Conservation (phyloP, 2,888 invertebrate species). For the Phengaris alcon region DNA sequence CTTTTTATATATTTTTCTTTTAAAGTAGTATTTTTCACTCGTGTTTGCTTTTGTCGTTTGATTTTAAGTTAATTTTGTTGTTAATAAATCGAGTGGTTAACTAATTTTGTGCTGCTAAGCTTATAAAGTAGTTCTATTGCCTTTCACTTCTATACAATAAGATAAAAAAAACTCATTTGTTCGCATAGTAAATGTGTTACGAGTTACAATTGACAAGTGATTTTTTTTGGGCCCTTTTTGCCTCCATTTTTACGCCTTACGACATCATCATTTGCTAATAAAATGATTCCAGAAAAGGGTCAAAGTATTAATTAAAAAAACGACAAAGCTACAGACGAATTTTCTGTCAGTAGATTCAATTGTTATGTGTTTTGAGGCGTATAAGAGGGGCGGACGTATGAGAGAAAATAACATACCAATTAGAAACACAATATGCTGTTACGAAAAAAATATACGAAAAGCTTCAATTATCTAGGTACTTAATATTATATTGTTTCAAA, state of each 20-base stretch:
- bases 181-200: not conserved
- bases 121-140: not conserved
- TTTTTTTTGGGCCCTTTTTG: not conserved
- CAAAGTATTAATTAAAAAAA: not conserved
- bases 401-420: not conserved
- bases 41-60: not conserved
- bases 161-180: not conserved
- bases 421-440: not conserved
- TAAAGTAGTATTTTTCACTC: not conserved
- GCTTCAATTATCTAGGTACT: not conserved
- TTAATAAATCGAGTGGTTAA: too few relatives aligned
- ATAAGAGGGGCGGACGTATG: not conserved
- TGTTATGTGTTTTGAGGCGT: conserved; percentile 14
- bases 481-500: conserved; percentile 6
- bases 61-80: not conserved
- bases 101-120: too few relatives aligned
- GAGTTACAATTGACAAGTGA: conserved; percentile 4
- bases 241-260: not conserved
- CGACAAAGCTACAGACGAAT: not conserved
- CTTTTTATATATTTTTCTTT: not conserved
- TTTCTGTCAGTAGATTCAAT: not conserved
- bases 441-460: conserved; percentile 13
- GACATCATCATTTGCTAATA: not conserved
- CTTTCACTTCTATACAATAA: not conserved
- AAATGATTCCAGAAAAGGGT: not conserved